Conservation (phyloP, 2,888 invertebrate species). For the Glaucopsyche alexis region DNA sequence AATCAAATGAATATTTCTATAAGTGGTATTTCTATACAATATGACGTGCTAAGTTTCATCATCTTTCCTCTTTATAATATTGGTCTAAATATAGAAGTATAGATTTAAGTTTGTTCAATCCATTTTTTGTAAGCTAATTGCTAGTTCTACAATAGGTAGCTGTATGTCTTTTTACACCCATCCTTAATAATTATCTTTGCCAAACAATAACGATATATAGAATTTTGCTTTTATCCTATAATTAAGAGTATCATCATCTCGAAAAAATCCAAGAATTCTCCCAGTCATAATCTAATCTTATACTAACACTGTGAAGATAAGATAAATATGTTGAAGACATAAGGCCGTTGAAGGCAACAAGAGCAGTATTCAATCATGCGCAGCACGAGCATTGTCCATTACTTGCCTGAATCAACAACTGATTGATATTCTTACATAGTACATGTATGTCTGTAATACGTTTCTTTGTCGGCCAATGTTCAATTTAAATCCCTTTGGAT, state of each 20-base stretch:
- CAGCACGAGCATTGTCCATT: slow-evolving; percentile 30
- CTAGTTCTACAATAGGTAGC: not conserved
- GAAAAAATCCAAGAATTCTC: slow-evolving; percentile 6
- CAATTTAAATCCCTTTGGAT: slow-evolving; percentile 39
- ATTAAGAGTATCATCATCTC: not conserved
- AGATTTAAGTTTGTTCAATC: not conserved
- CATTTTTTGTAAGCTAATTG: not conserved
- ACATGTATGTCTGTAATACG: slow-evolving; percentile 42
- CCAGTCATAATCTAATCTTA: slow-evolving; percentile 20
- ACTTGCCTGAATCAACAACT: slow-evolving; percentile 51
- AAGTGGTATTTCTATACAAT: no score
- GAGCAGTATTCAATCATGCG: slow-evolving; percentile 27
- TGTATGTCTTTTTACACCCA: not conserved
- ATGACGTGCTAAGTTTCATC: no score
- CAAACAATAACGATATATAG: not conserved
- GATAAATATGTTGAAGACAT: slow-evolving; percentile 27
- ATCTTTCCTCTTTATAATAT: no score
- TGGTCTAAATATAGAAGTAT: no score
- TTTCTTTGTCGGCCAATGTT: slow-evolving; percentile 37
- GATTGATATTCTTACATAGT: slow-evolving; percentile 62
- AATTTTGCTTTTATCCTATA: not conserved
- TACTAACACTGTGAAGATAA: slow-evolving; percentile 26
- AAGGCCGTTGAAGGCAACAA: not conserved
- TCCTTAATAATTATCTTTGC: not conserved
- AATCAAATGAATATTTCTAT: no score